A percentile compares a stretch with the other conserved stretches of the same genome.
These are phyloP conservation scores for Merops nubicus DNA, from an alignment of 2,113 vertebrate species.

Conservation along the genomic window DNA sequence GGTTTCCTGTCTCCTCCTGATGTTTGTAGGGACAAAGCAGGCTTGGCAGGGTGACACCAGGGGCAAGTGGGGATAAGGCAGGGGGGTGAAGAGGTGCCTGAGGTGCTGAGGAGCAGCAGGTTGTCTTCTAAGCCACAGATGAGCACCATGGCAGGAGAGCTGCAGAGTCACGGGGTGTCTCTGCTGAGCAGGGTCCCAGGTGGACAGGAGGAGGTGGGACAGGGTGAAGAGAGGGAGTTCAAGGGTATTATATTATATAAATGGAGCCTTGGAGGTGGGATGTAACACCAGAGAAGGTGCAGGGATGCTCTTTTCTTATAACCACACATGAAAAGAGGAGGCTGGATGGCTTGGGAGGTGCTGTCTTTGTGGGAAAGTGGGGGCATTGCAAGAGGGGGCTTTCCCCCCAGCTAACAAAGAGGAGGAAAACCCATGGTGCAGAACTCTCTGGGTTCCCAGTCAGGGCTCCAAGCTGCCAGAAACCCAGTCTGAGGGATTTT, in stretches of 20 bases:
- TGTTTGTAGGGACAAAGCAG: neutral
- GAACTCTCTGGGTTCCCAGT: neutral
- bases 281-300: neutral
- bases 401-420: neutral
- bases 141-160: neutral
- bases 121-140: neutral
- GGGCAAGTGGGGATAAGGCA: neutral
- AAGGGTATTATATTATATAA: neutral
- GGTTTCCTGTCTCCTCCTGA: neutral
- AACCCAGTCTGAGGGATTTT: neutral
- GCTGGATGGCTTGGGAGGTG: neutral
- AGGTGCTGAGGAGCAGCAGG: neutral
- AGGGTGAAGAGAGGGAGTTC: neutral
- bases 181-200: neutral
- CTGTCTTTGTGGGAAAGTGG: neutral
- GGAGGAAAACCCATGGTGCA: neutral
- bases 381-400: neutral
- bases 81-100: neutral
- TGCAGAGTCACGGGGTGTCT: neutral
- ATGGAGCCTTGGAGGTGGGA: neutral
- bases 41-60: neutral
- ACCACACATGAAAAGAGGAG: fast-evolving
- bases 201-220: neutral
- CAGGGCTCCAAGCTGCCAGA: too few species aligned
- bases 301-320: fast-evolving